Base-by-base conservation (phyloP, 2,797 vertebrate species). In the Danio aesculapii region DNA sequence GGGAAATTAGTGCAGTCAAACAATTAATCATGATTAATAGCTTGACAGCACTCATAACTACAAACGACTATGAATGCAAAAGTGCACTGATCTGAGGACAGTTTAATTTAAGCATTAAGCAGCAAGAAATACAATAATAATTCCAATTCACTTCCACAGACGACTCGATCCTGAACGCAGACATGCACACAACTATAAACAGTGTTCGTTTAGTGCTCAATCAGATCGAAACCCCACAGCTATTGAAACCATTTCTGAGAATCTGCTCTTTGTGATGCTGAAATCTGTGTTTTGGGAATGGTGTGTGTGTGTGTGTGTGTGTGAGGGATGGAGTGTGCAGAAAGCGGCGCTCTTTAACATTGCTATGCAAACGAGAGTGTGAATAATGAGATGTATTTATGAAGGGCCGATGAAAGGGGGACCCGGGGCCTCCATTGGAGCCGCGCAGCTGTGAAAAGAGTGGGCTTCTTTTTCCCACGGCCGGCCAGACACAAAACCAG, bases 371-470 rank as follows among this genome's bases (percentile, higher is more conserved):
- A 88, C 89, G 89, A 66, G 92, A 89, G 89, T 87, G 86, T 93
- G 94, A 95, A 96, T 96, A 96, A 96, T 95, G 94, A 95, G 94
- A 93, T 93, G 93, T 94, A 94, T 95, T 95, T 96, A 94, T 95
- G 95, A 94, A 95, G 93, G 89, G 30, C 69, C 70, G 70, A 77
- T 66, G 64, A 74, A 70, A 66, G 62, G 74, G 81, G 67, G 73
- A 50, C 55, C 70, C 77, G 81, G 57, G 87, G 93, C 91, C 92
- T 95, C 93, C 92, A 91, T 91, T 92, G 92, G 92, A 92, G 94
- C 94, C 87, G 94, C 94, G 91, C 94, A 96, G 95, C 96, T 97
- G 96, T 97, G 96, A 97, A 97, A 96, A 94, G 94, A 94, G 93
- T 90, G 94, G 90, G 86, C 90, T 92, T 93, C 95, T 96, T 96